Evolutionary conservation across 2,888 invertebrate genomes (phyloP), one percentile per base, ranked within the genome.

Genomic region (Chromoteleia sp.): DNA sequence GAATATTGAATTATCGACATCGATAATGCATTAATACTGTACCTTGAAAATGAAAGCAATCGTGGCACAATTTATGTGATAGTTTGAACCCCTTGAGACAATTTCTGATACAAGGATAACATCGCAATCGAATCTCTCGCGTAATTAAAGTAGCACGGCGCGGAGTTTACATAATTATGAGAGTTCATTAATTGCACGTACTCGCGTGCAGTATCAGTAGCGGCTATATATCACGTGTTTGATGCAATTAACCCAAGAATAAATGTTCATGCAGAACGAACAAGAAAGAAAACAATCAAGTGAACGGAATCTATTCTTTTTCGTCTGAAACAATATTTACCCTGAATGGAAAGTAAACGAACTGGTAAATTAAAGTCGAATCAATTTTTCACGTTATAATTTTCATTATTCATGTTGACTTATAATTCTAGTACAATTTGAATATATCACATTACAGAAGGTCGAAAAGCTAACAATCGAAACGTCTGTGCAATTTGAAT

Each of bases 81-180:
- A 75, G 45, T 65, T 65, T 30, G 67, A 76, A 43, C 68, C 76
- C 59, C 68, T 76, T 68, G 76, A 76, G 76, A 76, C 52, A 68
- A 59, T 68, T 65, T 75, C 59, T 59, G 68, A 59, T 68, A 68
- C 61, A 61, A 68, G 68, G 50, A 68, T 76, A 76, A 61, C 68
- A 71, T 71, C 54, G 77, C 45, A 54, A 77, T 70, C 58, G 58
- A 70, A 71, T 71, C 63, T 78, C 65, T 19, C 65, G 30, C 29
- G 61, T 78, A 78, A 78, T 78, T 78, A 58, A 78, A 78, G 71
- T 71, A 59, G 59, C 68, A 61, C 76, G 52, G 52, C 21, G 43
- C 30, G 61, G 58, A 78, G 71, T 65, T 78, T 65, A 65, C 71
- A 78, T 78, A 73, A 78, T 71, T 78, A 78, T 78, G 50, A 78